Evolutionary conservation across 2,113 vertebrate genomes (phyloP), one percentile per base, ranked within the genome.

Genomic region (Sceloporus undulatus): DNA sequence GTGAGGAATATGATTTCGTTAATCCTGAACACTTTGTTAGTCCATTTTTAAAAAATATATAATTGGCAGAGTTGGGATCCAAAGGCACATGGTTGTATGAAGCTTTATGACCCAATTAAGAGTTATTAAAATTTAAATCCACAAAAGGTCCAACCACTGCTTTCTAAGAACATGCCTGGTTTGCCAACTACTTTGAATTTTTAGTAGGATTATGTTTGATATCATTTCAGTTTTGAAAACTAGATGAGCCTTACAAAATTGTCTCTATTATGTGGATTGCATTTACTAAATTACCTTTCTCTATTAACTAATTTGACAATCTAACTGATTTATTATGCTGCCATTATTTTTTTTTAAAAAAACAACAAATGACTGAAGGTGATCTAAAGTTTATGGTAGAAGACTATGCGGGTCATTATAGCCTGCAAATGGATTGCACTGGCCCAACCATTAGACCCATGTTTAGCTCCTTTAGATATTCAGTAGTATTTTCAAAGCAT

Each of bases 171-270:
- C 48, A 3, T 38, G 2, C 65, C 9, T 82, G 27, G 70, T 79
- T 89, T 68, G 23, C 40, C 70, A 87, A 71, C 84, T 4, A 5
- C 34, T 27, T 27, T 23, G 42, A 29, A 83, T 87, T 80, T 52
- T 1, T 85, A 91, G 88, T 73, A 91, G 76, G 71, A 84, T 91
- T 91, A 89, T 52, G 76, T 89, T 85, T 90, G 86, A 85, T 82
- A 84, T 54, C 40, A 82, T 82, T 52, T 25, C 82, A 85, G 81
- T 84, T 91, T 88, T 89, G 90, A 79, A 84, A 91, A 83, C 54
- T 85, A 19, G 84, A 75, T 74, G 59, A 65, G 88, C 75, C 78
- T 87, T 88, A 77, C 40, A 88, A 88, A 91, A 93, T 85, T 79
- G 13, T 87, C 82, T 91, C n/a, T 5, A 42, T 86, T 90, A 40